Evolutionary conservation across 2,797 vertebrate genomes (phyloP).

Genomic region (Alca torda): DNA sequence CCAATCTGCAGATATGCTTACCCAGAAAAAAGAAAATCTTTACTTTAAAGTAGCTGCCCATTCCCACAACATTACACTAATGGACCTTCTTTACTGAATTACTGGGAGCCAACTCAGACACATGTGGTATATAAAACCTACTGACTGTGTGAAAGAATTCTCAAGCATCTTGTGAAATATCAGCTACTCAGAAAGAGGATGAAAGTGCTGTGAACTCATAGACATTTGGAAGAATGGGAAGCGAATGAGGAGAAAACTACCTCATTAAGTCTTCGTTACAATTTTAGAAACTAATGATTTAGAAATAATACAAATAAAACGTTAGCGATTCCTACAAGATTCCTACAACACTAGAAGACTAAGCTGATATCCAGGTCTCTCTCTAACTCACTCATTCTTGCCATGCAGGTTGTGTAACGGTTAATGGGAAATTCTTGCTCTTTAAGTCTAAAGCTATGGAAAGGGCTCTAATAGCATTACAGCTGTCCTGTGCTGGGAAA

Average conservation of each 20-base stretch:
- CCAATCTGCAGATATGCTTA: neutral
- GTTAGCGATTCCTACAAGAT: neutral
- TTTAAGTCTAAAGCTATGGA: neutral
- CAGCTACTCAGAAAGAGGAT: neutral
- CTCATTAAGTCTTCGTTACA: neutral
- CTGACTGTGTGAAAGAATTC: neutral
- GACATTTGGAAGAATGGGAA: neutral
- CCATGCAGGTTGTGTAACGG: neutral
- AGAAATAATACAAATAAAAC: neutral
- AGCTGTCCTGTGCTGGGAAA: neutral
- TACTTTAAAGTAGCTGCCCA: neutral
- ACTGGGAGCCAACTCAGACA: neutral
- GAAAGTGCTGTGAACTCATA: neutral
- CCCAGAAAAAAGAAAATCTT: constrained; percentile 8
- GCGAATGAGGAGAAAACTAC: neutral
- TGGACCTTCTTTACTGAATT: neutral
- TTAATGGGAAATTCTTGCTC: neutral
- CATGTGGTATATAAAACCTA: neutral
- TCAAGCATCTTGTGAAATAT: neutral
- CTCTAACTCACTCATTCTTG: neutral
- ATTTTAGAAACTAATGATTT: neutral
- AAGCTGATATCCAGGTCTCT: neutral
- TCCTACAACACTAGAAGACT: neutral
- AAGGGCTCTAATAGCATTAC: neutral
- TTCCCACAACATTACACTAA: neutral